These are phyloP conservation scores for Paramormyrops kingsleyae DNA, from an alignment of 2,113 vertebrate species.

Conservation along the genomic window DNA sequence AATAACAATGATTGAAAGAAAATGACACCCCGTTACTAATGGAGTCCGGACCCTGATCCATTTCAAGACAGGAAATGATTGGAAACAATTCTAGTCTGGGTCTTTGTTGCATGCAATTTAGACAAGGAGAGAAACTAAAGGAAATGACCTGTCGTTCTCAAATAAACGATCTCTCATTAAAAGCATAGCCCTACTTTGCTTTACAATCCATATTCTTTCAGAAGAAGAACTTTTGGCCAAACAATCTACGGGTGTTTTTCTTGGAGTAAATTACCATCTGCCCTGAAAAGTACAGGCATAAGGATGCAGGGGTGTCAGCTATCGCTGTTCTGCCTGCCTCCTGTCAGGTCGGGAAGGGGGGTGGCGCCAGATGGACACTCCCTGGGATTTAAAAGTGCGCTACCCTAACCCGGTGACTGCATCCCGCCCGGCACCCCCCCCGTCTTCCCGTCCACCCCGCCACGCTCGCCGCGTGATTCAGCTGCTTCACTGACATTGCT, in stretches of 20 bases:
- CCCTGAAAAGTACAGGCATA: background rate
- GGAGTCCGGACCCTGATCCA: background rate
- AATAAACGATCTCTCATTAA: background rate
- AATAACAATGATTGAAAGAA: background rate
- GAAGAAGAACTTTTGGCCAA: background rate
- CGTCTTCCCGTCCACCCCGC: background rate
- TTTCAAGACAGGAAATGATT: background rate
- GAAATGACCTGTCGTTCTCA: background rate
- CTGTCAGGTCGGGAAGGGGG: background rate
- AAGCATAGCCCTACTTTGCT: background rate
- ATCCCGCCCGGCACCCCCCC: background rate
- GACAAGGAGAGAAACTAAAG: background rate
- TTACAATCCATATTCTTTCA: background rate
- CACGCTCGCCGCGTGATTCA: background rate
- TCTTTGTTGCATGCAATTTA: background rate
- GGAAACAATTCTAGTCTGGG: background rate
- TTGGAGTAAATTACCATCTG: background rate
- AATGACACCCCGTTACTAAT: background rate
- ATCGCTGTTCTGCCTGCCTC: background rate
- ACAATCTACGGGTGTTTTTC: background rate
- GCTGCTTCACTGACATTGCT: conserved; percentile 1
- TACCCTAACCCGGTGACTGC: background rate
- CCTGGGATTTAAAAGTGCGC: background rate
- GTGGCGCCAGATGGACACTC: background rate
- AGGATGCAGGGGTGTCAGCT: background rate